A percentile compares a stretch with the other conserved stretches of the same genome.
Evolutionary conservation across 2,113 vertebrate genomes (phyloP).

Genomic region (Salvator merianae): DNA sequence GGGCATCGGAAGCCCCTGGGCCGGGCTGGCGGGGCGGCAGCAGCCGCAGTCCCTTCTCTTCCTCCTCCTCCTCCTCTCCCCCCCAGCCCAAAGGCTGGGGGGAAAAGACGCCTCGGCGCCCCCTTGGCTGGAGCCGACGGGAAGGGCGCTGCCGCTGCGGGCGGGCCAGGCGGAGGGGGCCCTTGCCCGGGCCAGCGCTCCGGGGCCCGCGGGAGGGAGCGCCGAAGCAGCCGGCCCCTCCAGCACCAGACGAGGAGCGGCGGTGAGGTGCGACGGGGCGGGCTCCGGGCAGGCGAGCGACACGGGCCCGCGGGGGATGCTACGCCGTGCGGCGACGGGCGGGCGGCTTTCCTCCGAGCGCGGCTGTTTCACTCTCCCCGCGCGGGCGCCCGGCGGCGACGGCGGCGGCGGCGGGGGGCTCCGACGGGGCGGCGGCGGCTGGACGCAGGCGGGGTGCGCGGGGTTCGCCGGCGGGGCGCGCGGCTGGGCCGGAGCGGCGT

Average conservation of each 20-base stretch:
- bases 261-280: constrained; percentile 34
- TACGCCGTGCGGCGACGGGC: too few relatives aligned
- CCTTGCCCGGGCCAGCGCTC: constrained; percentile 46
- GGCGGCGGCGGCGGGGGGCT: not conserved
- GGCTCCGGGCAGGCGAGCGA: constrained; percentile 26
- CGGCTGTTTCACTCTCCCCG: not conserved
- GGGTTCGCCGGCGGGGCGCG: constrained; percentile 17
- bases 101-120: constrained; percentile 30
- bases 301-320: not conserved
- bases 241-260: not conserved
- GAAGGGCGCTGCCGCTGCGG: constrained; percentile 43
- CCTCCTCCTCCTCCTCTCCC: constrained; percentile 40
- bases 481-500: not conserved
- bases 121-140: constrained; percentile 39
- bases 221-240: not conserved
- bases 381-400: constrained; percentile 28
- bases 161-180: constrained; percentile 37
- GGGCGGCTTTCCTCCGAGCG: not conserved
- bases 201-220: constrained; percentile 32
- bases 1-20: not conserved
- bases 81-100: constrained; percentile 5
- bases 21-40: not conserved
- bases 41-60: constrained; percentile 11
- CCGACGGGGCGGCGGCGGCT: constrained; percentile 19
- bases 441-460: constrained; percentile 11